phyloP scores from a whole-genome alignment of 2,888 invertebrate genomes.

The Anorthoa munda region DNA sequence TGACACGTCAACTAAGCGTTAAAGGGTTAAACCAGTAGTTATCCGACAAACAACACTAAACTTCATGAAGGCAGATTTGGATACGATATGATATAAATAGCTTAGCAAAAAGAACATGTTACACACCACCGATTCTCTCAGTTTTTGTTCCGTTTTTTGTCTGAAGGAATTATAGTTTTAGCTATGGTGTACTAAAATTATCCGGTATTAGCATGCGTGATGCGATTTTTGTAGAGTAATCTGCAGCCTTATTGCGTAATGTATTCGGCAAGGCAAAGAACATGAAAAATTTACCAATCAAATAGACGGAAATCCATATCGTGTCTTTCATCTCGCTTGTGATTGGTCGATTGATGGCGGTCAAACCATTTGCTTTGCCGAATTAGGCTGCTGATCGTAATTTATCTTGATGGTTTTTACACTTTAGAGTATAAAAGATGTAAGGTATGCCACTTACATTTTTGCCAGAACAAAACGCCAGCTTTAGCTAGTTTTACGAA shows the following conservation, averaged over 20 bases:
- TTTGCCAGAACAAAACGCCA: too few relatives aligned
- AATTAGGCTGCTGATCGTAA: not conserved
- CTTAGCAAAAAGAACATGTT: not conserved
- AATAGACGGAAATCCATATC: too few relatives aligned
- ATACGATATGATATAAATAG: constrained; percentile 9
- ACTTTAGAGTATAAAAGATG: not conserved
- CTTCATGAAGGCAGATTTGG: not conserved
- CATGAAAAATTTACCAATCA: too few relatives aligned
- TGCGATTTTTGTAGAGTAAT: constrained; percentile 12
- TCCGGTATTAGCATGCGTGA: constrained; percentile 24
- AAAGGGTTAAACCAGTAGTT: not conserved
- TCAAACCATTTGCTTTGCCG: too few relatives aligned
- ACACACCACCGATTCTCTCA: not conserved
- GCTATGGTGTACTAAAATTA: not conserved
- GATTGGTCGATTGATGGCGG: too few relatives aligned
- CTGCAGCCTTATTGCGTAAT: too few relatives aligned
- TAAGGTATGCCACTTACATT: not conserved
- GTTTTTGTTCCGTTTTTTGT: constrained; percentile 28
- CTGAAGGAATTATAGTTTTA: constrained; percentile 14
- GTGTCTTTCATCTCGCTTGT: too few relatives aligned
- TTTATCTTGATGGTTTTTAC: not conserved
- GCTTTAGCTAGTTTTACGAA: too few relatives aligned
- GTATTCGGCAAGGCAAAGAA: too few relatives aligned
- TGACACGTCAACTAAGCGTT: too few relatives aligned
- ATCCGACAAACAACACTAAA: not conserved